Evolutionary conservation across 2,888 invertebrate genomes (phyloP).

Genomic region (Pammene aurita): DNA sequence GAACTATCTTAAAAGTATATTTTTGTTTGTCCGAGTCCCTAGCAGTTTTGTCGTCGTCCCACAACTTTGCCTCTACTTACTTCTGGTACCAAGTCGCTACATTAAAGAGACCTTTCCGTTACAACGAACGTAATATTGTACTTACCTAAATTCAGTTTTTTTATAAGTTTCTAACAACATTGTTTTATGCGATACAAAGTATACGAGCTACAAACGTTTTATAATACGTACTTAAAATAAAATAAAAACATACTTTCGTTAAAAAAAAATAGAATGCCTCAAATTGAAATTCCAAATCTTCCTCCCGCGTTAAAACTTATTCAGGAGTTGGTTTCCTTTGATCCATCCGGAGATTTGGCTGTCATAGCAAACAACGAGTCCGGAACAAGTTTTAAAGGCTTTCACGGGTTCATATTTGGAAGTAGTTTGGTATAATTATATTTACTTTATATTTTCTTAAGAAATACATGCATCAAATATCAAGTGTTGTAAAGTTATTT

Average conservation of each 20-base stretch:
- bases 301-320: conserved; percentile 39
- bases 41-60: neutral
- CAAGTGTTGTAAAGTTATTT: neutral
- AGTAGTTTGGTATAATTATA: conserved; percentile 3
- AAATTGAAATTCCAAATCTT: conserved; percentile 41
- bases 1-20: neutral
- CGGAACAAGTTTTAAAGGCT: conserved; percentile 36
- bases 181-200: neutral
- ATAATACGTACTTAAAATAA: neutral
- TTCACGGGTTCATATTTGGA: conserved; percentile 34
- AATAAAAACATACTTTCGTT: neutral
- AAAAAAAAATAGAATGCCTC: conserved; percentile 21
- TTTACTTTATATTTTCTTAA: neutral
- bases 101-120: conserved; percentile 27
- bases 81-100: conserved; percentile 20
- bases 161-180: neutral
- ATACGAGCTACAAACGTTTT: neutral
- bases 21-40: conserved; percentile 20
- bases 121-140: neutral
- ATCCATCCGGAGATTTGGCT: conserved; percentile 41
- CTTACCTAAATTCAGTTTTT: neutral
- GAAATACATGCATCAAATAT: neutral
- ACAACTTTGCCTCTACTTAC: conserved; percentile 30
- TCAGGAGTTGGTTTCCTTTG: conserved; percentile 40
- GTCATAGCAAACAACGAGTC: conserved; percentile 34